Base-by-base conservation (phyloP, 2,113 vertebrate species). In the Procapra przewalskii region DNA sequence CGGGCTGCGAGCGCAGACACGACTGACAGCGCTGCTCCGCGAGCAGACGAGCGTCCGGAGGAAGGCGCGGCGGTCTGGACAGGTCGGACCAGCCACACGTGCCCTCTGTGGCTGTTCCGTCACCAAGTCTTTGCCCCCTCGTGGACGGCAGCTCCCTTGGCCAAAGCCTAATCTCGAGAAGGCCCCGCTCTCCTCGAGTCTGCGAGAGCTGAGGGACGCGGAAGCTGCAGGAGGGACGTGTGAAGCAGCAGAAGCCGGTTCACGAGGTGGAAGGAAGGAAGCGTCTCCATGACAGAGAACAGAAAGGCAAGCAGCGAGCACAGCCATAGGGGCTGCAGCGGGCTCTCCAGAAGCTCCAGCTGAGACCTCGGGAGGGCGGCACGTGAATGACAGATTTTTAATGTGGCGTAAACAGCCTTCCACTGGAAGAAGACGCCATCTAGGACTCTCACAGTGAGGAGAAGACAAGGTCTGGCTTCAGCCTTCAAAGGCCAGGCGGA, bases 11-110 rank as follows among this genome's bases (percentile, higher is more conserved):
- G 45, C 27, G 16, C 43, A 79, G 15, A 45, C 27, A 6, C 14
- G 4, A 2, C 14, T 3, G 8, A 10, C 9, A 3, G 23, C 15
- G 7, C 43, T 5, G 14, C 43, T 9, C 5, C 27, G 0, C 1
- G 6, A 16, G 12, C 75, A 16, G 25, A 9, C 13, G 13, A 16
- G 27, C 21, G 14, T 5, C 27, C 17, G 15, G 27, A 50, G 7
- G 45, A 31, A 16, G 40, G 7, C 0, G 10, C 25, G 4, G 77
- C 12, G 2, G 43, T 9, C 77, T 31, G 77, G 27, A 1, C 14
- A 5, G 77, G 10, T 27, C 27, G 5, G 15, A 3, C 15, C 45
- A 10, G 77, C 45, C 27, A 3, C 77, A 19, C 15, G 3, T 1
- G 17, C 77, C 4, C 43, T 71, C n/a, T 3, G 60, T 16, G 3